A percentile compares a stretch with the other conserved stretches of the same genome.
Evolutionary conservation across 64 coral and sea anemone species (phyloP).

Genomic region (Pocillopora damicornis): DNA sequence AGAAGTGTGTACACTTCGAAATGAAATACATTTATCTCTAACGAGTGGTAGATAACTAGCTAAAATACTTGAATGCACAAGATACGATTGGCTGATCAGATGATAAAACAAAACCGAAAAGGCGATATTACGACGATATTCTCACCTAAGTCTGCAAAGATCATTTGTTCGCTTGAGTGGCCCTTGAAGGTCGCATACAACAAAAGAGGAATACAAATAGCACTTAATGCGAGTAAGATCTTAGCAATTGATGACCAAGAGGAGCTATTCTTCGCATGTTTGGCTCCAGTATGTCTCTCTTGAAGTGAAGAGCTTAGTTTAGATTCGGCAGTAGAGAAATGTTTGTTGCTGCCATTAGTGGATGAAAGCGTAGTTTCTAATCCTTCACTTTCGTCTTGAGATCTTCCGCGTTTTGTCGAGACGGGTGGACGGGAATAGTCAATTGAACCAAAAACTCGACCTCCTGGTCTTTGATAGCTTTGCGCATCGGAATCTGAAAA

Average conservation of each 20-base stretch:
- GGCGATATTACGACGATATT: not conserved
- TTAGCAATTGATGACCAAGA: not conserved
- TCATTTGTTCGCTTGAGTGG: not conserved
- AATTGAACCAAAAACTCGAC: not conserved
- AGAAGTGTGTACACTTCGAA: too few relatives aligned
- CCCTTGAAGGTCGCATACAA: slow-evolving; percentile 9
- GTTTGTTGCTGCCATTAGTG: not conserved
- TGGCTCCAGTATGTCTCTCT: slow-evolving; percentile 30
- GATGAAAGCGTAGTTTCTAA: not conserved
- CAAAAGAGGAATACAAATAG: slow-evolving; percentile 2
- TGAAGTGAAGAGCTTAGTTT: not conserved
- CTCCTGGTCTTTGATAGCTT: not conserved
- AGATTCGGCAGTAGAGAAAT: not conserved
- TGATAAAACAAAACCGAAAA: not conserved
- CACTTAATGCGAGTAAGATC: slow-evolving; percentile 4
- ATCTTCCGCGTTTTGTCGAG: not conserved
- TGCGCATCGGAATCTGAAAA: slow-evolving; percentile 27
- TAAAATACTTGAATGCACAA: not conserved
- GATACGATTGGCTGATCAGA: not conserved
- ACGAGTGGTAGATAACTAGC: not conserved
- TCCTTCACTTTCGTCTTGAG: slow-evolving; percentile 21
- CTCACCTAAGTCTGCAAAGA: slow-evolving; percentile 15
- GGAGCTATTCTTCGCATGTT: slow-evolving; percentile 3
- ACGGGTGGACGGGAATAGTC: not conserved
- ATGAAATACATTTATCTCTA: too few relatives aligned